Percentiles rank a stretch among this genome's conserved stretches.
These are phyloP conservation scores for Malurus elegans DNA, from an alignment of 2,113 vertebrate species.

Conservation along the genomic window DNA sequence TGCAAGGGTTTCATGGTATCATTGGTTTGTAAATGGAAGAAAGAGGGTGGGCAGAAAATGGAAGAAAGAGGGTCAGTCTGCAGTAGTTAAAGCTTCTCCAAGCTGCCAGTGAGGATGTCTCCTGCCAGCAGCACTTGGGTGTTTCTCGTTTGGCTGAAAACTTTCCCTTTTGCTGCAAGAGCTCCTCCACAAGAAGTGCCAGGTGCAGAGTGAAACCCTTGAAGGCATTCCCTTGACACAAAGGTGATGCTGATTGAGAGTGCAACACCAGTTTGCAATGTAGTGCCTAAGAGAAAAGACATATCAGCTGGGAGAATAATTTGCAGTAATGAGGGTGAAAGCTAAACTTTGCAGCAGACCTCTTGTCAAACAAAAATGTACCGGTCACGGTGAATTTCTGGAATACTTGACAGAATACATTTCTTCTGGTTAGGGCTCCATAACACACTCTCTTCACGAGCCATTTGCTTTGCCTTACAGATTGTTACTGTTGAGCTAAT, in stretches of 20 bases:
- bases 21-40: neutral
- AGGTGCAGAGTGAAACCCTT: slow-evolving; percentile 26
- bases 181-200: neutral
- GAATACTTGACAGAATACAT: neutral
- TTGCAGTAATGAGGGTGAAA: slow-evolving; percentile 19
- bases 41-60: neutral
- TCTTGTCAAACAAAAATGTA: neutral
- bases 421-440: neutral
- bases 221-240: slow-evolving; percentile 30
- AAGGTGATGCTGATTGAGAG: neutral
- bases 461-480: neutral
- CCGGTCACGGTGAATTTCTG: neutral
- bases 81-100: neutral
- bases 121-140: neutral
- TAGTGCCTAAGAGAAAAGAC: slow-evolving; percentile 11
- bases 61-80: neutral
- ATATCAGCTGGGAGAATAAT: slow-evolving; percentile 15
- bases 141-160: neutral
- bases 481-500: neutral
- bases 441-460: neutral
- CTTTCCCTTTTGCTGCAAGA: neutral
- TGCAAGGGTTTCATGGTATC: neutral
- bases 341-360: neutral
- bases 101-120: neutral
- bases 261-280: slow-evolving; percentile 20